Evolutionary conservation across 2,797 vertebrate genomes (phyloP).

Genomic region (Pantherophis vulpinus): DNA sequence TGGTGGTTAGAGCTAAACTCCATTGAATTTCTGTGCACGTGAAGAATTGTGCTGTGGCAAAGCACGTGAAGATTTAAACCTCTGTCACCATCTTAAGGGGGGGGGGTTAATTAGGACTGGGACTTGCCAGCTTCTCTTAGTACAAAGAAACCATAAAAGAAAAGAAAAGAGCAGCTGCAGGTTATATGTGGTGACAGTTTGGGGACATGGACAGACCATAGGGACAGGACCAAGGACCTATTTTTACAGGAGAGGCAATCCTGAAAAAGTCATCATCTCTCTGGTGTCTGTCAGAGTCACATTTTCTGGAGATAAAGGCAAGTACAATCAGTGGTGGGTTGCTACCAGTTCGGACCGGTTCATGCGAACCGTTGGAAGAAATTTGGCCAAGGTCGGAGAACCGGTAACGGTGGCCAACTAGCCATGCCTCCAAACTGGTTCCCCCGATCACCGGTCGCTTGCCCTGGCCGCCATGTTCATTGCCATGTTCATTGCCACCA

Average conservation of each 20-base stretch:
- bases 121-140: not conserved
- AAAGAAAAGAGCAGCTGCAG: not conserved
- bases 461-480: too few species aligned
- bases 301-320: too few species aligned
- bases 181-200: not conserved
- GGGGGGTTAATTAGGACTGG: not conserved
- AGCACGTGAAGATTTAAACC: not conserved
- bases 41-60: not conserved
- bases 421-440: too few species aligned
- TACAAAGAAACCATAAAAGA: not conserved
- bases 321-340: not conserved
- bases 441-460: accelerated
- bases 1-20: not conserved
- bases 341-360: too few species aligned
- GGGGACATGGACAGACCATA: not conserved
- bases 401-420: too few species aligned
- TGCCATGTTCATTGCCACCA: too few species aligned
- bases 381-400: too few species aligned
- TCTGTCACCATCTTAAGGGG: not conserved
- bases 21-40: not conserved
- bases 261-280: not conserved
- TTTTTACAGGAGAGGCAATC: not conserved
- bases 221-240: not conserved
- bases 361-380: too few species aligned
- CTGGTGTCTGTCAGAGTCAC: not conserved